Conservation (phyloP, 2,113 vertebrate genomes). For the Benitochromis conjunctus region DNA sequence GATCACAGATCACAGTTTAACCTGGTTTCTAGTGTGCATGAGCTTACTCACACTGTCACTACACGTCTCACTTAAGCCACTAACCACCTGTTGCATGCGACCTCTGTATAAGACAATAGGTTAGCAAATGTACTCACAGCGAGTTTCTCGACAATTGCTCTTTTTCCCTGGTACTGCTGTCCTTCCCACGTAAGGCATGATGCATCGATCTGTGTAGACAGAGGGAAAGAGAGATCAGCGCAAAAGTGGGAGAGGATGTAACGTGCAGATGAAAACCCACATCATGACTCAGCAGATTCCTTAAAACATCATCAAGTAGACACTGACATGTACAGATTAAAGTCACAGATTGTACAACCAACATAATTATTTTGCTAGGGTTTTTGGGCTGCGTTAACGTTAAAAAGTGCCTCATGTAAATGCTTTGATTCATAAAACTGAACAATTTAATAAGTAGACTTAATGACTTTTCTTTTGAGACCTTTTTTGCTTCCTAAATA, state of each 20-base stretch:
- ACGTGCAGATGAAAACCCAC: neutral
- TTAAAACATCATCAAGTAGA: neutral
- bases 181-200: slow-evolving; percentile 99
- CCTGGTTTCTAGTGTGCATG: neutral
- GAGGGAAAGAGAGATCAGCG: neutral
- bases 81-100: neutral
- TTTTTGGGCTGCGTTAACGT: neutral
- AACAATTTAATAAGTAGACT: neutral
- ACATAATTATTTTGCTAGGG: neutral
- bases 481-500: rapidly evolving
- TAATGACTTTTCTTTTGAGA: neutral
- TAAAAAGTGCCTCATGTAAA: neutral
- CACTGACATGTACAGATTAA: neutral
- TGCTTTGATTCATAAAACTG: neutral
- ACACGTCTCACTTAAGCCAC: neutral
- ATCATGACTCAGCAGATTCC: neutral
- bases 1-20: neutral
- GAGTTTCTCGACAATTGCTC: slow-evolving; percentile 94
- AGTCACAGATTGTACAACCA: neutral
- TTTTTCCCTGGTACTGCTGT: slow-evolving; percentile 96
- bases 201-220: slow-evolving; percentile 82
- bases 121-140: slow-evolving; percentile 75
- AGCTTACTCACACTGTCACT: neutral
- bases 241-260: neutral
- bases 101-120: neutral